Evolutionary conservation across 1,140 invertebrate species (phyloP).

Genomic region (Drosophila quadrilineata): DNA sequence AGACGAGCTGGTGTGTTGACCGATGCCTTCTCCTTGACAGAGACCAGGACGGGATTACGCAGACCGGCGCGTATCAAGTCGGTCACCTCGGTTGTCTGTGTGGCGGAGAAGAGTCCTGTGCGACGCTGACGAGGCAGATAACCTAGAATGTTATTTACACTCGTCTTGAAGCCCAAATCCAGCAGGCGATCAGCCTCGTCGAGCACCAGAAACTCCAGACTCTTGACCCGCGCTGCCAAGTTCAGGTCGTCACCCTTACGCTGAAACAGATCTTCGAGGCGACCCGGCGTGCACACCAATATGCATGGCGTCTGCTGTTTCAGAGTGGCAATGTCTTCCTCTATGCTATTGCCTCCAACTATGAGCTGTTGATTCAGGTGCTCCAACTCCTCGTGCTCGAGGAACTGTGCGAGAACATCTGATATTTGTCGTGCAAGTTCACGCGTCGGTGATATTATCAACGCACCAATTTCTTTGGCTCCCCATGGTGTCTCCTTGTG

Average conservation of each 20-base stretch:
- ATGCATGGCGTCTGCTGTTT: constrained; percentile 90
- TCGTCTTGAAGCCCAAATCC: constrained; percentile 94
- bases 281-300: constrained; percentile 94
- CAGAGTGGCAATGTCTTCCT: constrained; percentile 88
- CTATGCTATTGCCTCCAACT: constrained; percentile 91
- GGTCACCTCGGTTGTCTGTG: constrained; percentile 97
- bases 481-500: constrained; percentile 85
- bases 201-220: constrained; percentile 94
- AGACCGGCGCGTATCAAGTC: constrained; percentile 96
- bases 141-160: constrained; percentile 94
- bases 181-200: constrained; percentile 98
- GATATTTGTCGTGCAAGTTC: constrained; percentile 95
- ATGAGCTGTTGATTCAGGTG: constrained; percentile 85
- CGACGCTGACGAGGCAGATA: constrained; percentile 95
- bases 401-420: constrained; percentile 86
- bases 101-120: constrained; percentile 99
- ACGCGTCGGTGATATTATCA: constrained; percentile 96
- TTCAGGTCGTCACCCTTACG: constrained; percentile 85
- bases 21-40: constrained; percentile 92
- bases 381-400: constrained; percentile 64
- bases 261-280: constrained; percentile 93
- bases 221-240: constrained; percentile 86
- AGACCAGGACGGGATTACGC: constrained; percentile 95
- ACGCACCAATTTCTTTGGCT: constrained; percentile 90
- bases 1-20: constrained; percentile 91